Evolutionary conservation across 2,113 vertebrate species (phyloP).

Genomic region (Symphodus melops): DNA sequence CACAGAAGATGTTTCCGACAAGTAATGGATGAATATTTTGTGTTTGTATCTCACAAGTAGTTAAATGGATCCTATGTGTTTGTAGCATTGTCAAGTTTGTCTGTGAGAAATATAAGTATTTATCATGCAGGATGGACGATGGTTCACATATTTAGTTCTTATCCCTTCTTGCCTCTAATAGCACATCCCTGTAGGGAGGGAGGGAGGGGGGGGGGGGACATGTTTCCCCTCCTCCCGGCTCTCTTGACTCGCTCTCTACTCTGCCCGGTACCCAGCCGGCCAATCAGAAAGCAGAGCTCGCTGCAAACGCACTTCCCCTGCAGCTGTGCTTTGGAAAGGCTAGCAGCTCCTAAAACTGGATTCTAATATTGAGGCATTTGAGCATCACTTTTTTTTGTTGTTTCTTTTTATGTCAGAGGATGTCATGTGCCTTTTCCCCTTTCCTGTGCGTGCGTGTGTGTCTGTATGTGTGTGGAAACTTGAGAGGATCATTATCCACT

Average conservation of each 20-base stretch:
- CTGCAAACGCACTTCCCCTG: conserved; percentile 61
- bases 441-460: not conserved
- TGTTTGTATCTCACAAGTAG: no score
- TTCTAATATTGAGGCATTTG: conserved; percentile 21
- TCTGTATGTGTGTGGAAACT: not conserved
- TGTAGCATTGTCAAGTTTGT: not conserved
- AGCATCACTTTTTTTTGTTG: not conserved
- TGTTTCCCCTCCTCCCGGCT: conserved; percentile 49
- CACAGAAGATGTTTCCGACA: not conserved
- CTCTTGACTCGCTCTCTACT: conserved; percentile 67
- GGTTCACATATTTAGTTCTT: conserved; percentile 13
- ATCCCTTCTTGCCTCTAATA: conserved; percentile 30
- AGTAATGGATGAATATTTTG: not conserved
- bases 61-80: not conserved
- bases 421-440: not conserved
- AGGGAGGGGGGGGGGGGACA: no score
- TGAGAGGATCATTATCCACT: conserved; percentile 46
- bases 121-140: not conserved
- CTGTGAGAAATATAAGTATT: not conserved
- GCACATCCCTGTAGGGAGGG: conserved; percentile 24
- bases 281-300: conserved; percentile 73
- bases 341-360: conserved; percentile 38
- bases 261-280: conserved; percentile 82
- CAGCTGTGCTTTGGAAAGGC: conserved; percentile 57
- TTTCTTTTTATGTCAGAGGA: not conserved